Percentiles rank a stretch among this genome's conserved stretches.
phyloP scores from a whole-genome alignment of 2,113 vertebrate genomes.

The Diadophis punctatus region DNA sequence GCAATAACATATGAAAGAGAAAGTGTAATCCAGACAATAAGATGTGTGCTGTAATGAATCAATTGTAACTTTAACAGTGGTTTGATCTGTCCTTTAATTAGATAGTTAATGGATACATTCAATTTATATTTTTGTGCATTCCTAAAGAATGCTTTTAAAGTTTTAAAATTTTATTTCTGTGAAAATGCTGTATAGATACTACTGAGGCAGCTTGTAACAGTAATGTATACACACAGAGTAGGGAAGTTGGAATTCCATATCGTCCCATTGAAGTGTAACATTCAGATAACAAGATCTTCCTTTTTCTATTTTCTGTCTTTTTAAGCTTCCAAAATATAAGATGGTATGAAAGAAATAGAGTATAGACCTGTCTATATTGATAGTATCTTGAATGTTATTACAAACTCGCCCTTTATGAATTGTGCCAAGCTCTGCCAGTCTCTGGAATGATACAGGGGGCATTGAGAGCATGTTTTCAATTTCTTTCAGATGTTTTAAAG shows the following conservation, averaged over 20 bases:
- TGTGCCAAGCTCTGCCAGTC: neutral
- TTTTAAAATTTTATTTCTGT: neutral
- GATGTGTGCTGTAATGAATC: neutral
- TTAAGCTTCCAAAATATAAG: neutral
- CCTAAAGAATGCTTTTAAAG: neutral
- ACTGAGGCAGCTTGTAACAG: neutral
- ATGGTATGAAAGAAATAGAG: neutral
- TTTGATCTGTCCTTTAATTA: neutral
- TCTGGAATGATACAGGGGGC: neutral
- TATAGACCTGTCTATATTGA: neutral
- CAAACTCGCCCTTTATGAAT: neutral
- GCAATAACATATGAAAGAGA: neutral
- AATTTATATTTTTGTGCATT: neutral
- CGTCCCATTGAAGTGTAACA: neutral
- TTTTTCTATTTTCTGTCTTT: neutral
- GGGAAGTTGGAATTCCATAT: neutral
- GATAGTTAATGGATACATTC: neutral
- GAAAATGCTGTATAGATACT: neutral
- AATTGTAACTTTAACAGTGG: neutral
- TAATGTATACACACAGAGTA: neutral
- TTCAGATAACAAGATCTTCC: neutral
- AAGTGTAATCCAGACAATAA: neutral
- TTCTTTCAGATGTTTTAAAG: neutral
- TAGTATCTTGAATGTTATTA: neutral
- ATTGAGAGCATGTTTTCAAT: neutral